Evolutionary conservation across 2,113 vertebrate genomes (phyloP).

Genomic region (Thunnus maccoyii): DNA sequence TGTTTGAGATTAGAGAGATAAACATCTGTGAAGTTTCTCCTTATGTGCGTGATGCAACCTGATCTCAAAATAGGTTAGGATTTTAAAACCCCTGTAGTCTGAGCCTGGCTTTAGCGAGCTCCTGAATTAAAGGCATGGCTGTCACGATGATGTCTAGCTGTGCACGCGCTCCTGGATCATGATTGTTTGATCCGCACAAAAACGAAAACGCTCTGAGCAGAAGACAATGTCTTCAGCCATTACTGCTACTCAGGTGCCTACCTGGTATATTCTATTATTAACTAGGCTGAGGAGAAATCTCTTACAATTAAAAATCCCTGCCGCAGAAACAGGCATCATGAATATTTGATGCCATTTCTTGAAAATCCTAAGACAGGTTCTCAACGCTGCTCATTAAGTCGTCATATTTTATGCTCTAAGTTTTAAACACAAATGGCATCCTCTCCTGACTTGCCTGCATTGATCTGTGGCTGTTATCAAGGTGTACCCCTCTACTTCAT

Average conservation of each 20-base stretch:
- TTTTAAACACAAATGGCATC: conserved; percentile 37
- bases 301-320: conserved; percentile 65
- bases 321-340: conserved; percentile 57
- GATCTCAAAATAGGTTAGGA: too few relatives aligned
- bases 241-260: conserved; percentile 41
- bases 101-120: conserved; percentile 53
- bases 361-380: conserved; percentile 31
- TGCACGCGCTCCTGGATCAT: conserved; percentile 37
- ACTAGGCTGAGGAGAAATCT: conserved; percentile 56
- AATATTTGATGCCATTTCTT: conserved; percentile 68
- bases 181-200: conserved; percentile 67
- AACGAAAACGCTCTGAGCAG: conserved; percentile 61
- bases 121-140: conserved; percentile 59
- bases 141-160: conserved; percentile 54
- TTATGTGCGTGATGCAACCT: too few relatives aligned
- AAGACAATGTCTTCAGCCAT: conserved; percentile 64
- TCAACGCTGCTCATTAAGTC: conserved; percentile 63
- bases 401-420: conserved; percentile 48
- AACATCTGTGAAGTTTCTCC: too few relatives aligned
- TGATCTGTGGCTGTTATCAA: conserved; percentile 40
- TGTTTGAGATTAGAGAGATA: too few relatives aligned
- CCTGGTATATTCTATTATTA: conserved; percentile 72
- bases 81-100: too few relatives aligned
- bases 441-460: conserved; percentile 18
- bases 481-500: background rate